A percentile compares a stretch with the other conserved stretches of the same genome.
Conservation (phyloP, 2,797 vertebrate genomes). For the Pangasius krempfi region DNA sequence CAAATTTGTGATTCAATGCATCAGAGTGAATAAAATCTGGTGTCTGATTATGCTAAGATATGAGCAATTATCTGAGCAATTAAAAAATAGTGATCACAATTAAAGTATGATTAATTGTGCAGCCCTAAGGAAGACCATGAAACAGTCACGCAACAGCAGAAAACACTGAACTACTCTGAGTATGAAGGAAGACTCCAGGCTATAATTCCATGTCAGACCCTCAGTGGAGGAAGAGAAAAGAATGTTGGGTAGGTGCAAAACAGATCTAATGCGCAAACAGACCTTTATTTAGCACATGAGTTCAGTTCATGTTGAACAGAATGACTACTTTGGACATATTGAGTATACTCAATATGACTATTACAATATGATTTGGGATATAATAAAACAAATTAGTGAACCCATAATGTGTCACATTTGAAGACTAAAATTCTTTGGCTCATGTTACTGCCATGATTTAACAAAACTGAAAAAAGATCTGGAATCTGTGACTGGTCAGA, state of each 20-base stretch:
- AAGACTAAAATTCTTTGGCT: not conserved
- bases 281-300: not conserved
- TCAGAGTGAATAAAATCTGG: not conserved
- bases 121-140: not conserved
- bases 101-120: not conserved
- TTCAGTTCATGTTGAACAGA: not conserved
- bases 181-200: conserved; percentile 7
- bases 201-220: conserved; percentile 30
- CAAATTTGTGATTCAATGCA: not conserved
- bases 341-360: not conserved
- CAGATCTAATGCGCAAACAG: conserved; percentile 9
- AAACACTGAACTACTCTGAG: not conserved
- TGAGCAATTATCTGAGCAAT: conserved; percentile 1
- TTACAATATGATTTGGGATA: not conserved
- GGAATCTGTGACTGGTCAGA: not conserved
- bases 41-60: not conserved
- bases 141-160: not conserved
- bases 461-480: not conserved
- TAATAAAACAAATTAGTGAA: conserved; percentile 8
- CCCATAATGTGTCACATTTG: not conserved
- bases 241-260: conserved; percentile 51
- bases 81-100: not conserved
- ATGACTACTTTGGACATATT: not conserved
- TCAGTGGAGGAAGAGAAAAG: conserved; percentile 13
- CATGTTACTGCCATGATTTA: not conserved